Evolutionary conservation across 2,113 vertebrate genomes (phyloP).

Genomic region (Limanda limanda): DNA sequence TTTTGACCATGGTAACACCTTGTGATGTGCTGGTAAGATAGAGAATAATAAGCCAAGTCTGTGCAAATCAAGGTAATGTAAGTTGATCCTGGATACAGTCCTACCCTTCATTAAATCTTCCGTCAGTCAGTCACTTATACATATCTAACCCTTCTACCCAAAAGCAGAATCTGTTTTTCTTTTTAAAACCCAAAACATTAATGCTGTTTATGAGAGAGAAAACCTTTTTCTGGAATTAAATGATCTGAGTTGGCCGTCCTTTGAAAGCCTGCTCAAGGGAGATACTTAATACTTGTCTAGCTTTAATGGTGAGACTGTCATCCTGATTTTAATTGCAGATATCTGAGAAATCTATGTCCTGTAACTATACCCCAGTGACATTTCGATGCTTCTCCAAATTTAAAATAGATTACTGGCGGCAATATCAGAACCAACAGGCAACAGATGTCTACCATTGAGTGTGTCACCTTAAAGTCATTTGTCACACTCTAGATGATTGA

Average conservation of each 20-base stretch:
- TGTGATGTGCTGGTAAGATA: slow-evolving; percentile 26
- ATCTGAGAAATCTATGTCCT: slow-evolving; percentile 22
- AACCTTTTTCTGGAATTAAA: slow-evolving; percentile 28
- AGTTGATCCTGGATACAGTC: slow-evolving; percentile 16
- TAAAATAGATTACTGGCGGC: neutral
- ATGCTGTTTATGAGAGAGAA: neutral
- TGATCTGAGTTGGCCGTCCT: slow-evolving; percentile 38
- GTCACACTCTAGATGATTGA: neutral
- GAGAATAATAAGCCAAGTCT: slow-evolving; percentile 35
- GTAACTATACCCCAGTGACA: slow-evolving; percentile 37
- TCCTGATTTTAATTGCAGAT: slow-evolving; percentile 24
- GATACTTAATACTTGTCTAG: slow-evolving; percentile 19
- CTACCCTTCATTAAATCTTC: neutral
- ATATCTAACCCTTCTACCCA: neutral
- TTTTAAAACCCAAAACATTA: neutral
- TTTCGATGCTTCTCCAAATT: slow-evolving; percentile 22
- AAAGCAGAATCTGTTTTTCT: neutral
- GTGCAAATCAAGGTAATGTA: slow-evolving; percentile 31
- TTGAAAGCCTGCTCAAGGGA: slow-evolving; percentile 12
- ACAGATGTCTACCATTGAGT: slow-evolving; percentile 5
- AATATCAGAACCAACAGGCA: neutral
- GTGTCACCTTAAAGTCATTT: neutral
- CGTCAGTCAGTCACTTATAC: neutral
- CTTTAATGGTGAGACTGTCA: slow-evolving; percentile 24
- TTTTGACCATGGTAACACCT: slow-evolving; percentile 48